Conservation (phyloP, 2,888 invertebrate species). For the Cacoxenus indagator region DNA sequence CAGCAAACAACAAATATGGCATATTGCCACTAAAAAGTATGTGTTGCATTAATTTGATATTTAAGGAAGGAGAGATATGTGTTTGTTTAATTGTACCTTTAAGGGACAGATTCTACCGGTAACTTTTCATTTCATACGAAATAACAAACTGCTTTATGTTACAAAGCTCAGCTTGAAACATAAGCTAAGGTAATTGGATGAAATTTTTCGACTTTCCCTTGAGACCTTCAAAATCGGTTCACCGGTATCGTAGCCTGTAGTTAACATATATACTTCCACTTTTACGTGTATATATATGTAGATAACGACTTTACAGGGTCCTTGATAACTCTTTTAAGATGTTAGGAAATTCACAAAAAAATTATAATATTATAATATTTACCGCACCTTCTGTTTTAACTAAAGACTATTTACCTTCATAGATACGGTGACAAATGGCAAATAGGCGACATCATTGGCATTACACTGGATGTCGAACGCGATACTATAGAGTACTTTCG, state of each 20-base stretch:
- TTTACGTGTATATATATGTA: too few species aligned
- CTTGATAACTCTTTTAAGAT: neutral
- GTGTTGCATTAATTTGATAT: slow-evolving; percentile 15
- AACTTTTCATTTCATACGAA: neutral
- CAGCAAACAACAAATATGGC: slow-evolving; percentile 71
- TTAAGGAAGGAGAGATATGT: neutral
- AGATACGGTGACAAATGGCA: slow-evolving; percentile 84
- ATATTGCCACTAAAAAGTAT: slow-evolving; percentile 69
- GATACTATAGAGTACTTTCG: slow-evolving; percentile 78
- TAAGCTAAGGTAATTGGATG: too few species aligned
- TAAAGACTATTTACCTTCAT: neutral
- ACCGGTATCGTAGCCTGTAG: too few species aligned
- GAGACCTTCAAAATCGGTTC: too few species aligned
- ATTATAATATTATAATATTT: too few species aligned
- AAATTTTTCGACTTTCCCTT: too few species aligned
- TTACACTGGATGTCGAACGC: slow-evolving; percentile 81
- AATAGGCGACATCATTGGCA: slow-evolving; percentile 85
- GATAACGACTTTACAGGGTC: neutral
- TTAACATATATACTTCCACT: too few species aligned
- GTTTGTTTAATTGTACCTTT: neutral
- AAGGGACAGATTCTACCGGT: too few species aligned
- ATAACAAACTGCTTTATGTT: too few species aligned
- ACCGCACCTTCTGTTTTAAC: neutral
- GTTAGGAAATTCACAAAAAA: neutral
- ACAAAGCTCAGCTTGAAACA: too few species aligned